A percentile compares a stretch with the other conserved stretches of the same genome.
phyloP scores from a whole-genome alignment of 2,888 invertebrate genomes.

The Nebria brevicollis region DNA sequence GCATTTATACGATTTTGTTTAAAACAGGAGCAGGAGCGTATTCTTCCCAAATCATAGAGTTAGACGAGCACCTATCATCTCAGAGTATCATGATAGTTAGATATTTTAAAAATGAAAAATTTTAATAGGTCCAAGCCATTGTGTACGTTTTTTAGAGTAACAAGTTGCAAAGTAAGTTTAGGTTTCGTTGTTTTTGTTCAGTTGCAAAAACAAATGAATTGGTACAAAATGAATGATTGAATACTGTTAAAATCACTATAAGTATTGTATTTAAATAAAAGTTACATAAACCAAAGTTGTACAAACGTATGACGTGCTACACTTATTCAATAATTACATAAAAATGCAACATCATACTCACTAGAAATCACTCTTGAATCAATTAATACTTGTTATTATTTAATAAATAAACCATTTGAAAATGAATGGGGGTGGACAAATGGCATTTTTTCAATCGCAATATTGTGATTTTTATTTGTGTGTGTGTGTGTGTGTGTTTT shows the following conservation, averaged over 20 bases:
- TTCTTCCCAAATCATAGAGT: background rate
- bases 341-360: slow-evolving; percentile 48
- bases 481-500: slow-evolving; percentile 22
- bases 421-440: slow-evolving; percentile 41
- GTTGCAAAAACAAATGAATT: background rate
- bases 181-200: no score
- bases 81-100: background rate
- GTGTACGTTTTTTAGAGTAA: no score
- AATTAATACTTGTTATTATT: slow-evolving; percentile 23
- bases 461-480: slow-evolving; percentile 28
- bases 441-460: slow-evolving; percentile 44
- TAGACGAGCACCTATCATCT: no score
- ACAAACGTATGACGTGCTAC: slow-evolving; percentile 48
- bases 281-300: slow-evolving; percentile 46
- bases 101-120: no score
- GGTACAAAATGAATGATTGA: background rate
- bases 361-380: slow-evolving; percentile 48
- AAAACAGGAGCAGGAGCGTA: no score
- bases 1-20: no score
- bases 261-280: slow-evolving; percentile 45
- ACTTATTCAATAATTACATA: slow-evolving; percentile 47
- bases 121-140: background rate
- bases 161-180: no score
- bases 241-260: slow-evolving; percentile 41
- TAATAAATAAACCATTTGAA: slow-evolving; percentile 27